Base-by-base conservation (phyloP, 2,113 vertebrate species). In the Pseudois nayaur region DNA sequence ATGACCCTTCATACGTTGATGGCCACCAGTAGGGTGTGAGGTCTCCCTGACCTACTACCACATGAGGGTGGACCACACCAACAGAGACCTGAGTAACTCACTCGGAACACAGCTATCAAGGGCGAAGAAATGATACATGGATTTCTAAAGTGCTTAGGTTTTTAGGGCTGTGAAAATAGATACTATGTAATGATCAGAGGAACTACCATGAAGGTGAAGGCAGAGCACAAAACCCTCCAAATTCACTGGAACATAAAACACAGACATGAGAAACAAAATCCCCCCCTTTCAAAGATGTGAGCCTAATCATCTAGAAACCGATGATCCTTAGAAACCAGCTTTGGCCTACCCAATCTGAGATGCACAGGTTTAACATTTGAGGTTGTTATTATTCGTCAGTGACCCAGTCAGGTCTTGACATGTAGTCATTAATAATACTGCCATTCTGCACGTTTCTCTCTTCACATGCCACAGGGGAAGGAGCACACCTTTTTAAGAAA, bases 401-500 rank as follows among this genome's bases (percentile, higher is more conserved):
- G 76, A 90, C 12, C 33, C 33, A 60, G 36, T 57, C n/a, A 86
- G 88, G 86, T 89, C 50, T 55, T 4, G 0, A 25, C 23, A 67
- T 7, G n/a, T 3, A 45, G 45, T 81, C 2, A 33, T 82, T 88
- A 55, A 50, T 33, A 59, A 84, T 2, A n/a, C 1, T 64, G 40
- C 19, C 52, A 57, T 71, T 62, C 64, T 78, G 40, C 60, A 40
- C 2, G 6, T 10, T 40, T 74, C 67, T 50, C 54, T 81, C 54
- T 13, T 57, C 21, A 54, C 19, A 76, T 15, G 45, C n/a, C 48
- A 17, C 0, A 29, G 12, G n/a, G 23, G 33, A 83, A 78, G 79
- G 11, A 91, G 9, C 96, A 45, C 12, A 99, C 99, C 98, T 99
- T 99, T 95, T 99, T 99, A 62, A 99, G 99, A 97, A 99, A 99